A percentile compares a stretch with the other conserved stretches of the same genome.
phyloP scores from a whole-genome alignment of 2,888 invertebrate species.

The Archips crataeganus region DNA sequence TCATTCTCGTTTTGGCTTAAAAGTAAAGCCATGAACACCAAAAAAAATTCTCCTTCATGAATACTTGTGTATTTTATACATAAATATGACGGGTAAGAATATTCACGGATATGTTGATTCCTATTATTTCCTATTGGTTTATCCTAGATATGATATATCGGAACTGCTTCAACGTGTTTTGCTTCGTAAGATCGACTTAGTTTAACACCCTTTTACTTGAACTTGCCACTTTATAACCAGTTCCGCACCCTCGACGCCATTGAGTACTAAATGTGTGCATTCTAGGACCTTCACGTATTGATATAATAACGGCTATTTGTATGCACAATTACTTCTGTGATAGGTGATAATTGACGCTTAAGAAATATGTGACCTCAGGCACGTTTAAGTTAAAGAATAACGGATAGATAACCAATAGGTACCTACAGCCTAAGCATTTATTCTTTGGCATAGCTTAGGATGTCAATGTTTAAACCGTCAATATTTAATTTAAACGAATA shows the following conservation, averaged over 20 bases:
- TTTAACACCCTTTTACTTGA: slow-evolving; percentile 24
- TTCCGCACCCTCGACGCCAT: slow-evolving; percentile 16
- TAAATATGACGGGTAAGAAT: too few relatives aligned
- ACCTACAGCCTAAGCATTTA: too few relatives aligned
- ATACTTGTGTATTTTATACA: too few relatives aligned
- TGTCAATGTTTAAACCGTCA: background rate
- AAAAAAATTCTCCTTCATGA: too few relatives aligned
- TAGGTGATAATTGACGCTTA: background rate
- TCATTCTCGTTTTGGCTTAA: too few relatives aligned
- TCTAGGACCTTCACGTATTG: slow-evolving; percentile 21
- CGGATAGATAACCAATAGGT: background rate
- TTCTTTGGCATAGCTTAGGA: background rate
- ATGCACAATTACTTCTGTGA: slow-evolving; percentile 15
- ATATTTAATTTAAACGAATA: too few relatives aligned
- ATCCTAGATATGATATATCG: background rate
- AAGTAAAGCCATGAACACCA: too few relatives aligned
- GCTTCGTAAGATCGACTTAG: background rate
- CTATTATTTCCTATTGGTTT: background rate
- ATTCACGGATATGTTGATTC: too few relatives aligned
- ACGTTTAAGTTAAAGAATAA: too few relatives aligned
- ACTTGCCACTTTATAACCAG: slow-evolving; percentile 26
- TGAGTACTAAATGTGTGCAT: slow-evolving; percentile 1
- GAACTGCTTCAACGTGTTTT: background rate
- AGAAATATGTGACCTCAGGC: too few relatives aligned
- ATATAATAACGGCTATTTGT: slow-evolving; percentile 16